phyloP scores from a whole-genome alignment of 2,113 vertebrate species.

The Thermophis baileyi region DNA sequence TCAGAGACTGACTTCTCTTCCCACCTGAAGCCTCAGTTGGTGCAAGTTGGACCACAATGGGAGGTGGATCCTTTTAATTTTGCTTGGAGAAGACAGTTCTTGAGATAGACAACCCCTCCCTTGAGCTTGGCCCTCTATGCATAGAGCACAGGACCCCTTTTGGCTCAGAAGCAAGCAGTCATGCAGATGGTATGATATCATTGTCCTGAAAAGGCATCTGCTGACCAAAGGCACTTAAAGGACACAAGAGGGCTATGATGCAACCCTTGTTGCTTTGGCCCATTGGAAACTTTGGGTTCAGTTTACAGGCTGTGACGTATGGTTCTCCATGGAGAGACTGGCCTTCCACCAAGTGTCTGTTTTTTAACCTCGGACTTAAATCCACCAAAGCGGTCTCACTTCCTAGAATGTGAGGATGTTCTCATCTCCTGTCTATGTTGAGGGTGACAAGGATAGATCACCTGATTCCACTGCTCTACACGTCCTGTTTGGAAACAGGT shows the following conservation, averaged over 20 bases:
- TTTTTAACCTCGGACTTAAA: slow-evolving; percentile 42
- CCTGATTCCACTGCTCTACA: slow-evolving; percentile 29
- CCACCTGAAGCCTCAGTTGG: background rate
- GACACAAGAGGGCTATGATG: slow-evolving; percentile 65
- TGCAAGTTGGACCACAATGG: background rate
- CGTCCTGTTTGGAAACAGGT: slow-evolving; percentile 47
- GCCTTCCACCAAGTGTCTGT: slow-evolving; percentile 10
- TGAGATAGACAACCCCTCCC: background rate
- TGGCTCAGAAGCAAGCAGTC: slow-evolving; percentile 31
- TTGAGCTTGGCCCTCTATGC: background rate
- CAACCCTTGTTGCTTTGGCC: slow-evolving; percentile 65
- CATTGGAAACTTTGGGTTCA: slow-evolving; percentile 71
- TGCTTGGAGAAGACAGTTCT: background rate
- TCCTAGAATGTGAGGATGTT: slow-evolving; percentile 27
- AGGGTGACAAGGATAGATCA: background rate
- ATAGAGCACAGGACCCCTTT: background rate
- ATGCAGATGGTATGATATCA: slow-evolving; percentile 66
- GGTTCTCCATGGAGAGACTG: slow-evolving; percentile 25
- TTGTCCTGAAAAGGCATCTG: slow-evolving; percentile 65
- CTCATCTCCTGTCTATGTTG: slow-evolving; percentile 34
- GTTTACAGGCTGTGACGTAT: slow-evolving; percentile 64
- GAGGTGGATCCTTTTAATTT: background rate
- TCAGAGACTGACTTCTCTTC: background rate
- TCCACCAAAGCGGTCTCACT: slow-evolving; percentile 35
- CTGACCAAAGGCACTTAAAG: slow-evolving; percentile 63